Evolutionary conservation across 2,113 vertebrate species (phyloP).

Genomic region (Plestiodon gilberti): DNA sequence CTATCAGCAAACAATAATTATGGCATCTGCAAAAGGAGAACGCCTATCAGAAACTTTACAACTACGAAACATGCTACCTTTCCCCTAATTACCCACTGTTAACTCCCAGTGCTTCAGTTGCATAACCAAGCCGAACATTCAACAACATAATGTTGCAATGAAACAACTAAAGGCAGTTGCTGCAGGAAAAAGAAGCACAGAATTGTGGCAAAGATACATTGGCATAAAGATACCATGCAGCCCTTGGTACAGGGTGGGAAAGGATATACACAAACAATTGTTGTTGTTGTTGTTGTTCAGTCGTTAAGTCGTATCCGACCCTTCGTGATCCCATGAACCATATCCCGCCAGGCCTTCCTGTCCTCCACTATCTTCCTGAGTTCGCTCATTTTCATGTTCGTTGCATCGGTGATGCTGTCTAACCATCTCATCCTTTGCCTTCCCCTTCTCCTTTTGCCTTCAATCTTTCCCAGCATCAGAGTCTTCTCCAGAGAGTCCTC

Average conservation of each 20-base stretch:
- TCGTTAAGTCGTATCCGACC: too few species aligned
- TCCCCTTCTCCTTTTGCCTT: too few species aligned
- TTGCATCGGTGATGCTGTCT: too few species aligned
- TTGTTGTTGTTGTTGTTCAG: too few species aligned
- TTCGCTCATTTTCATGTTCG: too few species aligned
- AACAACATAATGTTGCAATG: neutral
- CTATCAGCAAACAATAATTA: neutral
- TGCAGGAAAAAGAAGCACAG: neutral
- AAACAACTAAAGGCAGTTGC: neutral
- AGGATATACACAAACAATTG: neutral
- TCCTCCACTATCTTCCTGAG: too few species aligned
- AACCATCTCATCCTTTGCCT: too few species aligned
- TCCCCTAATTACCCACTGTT: slow-evolving; percentile 43
- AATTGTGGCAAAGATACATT: neutral
- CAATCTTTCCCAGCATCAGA: too few species aligned
- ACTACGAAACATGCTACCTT: slow-evolving; percentile 13
- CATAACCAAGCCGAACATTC: neutral
- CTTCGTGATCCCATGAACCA: too few species aligned
- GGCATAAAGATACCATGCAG: neutral
- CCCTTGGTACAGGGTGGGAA: neutral
- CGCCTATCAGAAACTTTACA: neutral
- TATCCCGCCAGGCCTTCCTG: too few species aligned
- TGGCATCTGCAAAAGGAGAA: neutral
- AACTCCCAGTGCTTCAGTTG: neutral
- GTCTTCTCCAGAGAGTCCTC: too few species aligned